A percentile compares a stretch with the other conserved stretches of the same genome.
Conservation (phyloP, 2,888 invertebrate genomes). For the Tachina lurida region DNA sequence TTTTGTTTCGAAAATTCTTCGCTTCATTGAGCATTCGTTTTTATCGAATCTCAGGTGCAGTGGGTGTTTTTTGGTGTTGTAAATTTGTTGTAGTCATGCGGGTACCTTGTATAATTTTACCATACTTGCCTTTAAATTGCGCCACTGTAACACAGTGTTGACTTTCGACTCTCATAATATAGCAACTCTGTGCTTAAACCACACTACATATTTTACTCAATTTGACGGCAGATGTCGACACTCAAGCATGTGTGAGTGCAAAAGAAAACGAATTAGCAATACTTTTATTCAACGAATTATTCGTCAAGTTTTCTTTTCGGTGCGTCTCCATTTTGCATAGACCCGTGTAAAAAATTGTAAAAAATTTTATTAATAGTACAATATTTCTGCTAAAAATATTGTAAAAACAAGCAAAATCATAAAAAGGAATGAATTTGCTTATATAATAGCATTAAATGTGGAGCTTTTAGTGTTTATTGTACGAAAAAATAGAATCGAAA, state of each 20-base stretch:
- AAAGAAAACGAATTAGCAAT: slow-evolving; percentile 56
- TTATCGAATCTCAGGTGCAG: no score
- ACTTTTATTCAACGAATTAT: slow-evolving; percentile 61
- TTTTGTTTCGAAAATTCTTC: no score
- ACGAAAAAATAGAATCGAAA: slow-evolving; percentile 39
- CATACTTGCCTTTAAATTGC: neutral
- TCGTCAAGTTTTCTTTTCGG: slow-evolving; percentile 73
- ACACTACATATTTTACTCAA: neutral
- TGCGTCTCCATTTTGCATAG: slow-evolving; percentile 78
- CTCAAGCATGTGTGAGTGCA: slow-evolving; percentile 1
- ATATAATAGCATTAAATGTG: slow-evolving; percentile 57
- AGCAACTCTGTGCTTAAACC: slow-evolving; percentile 3
- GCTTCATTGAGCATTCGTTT: no score
- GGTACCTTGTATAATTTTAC: no score
- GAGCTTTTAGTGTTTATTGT: slow-evolving; percentile 47
- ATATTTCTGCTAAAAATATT: slow-evolving; percentile 63
- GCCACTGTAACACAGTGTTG: slow-evolving; percentile 8
- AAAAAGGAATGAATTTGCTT: slow-evolving; percentile 53
- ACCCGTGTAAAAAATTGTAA: slow-evolving; percentile 74
- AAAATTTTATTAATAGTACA: slow-evolving; percentile 59
- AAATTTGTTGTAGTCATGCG: no score
- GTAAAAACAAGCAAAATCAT: slow-evolving; percentile 30
- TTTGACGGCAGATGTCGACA: slow-evolving; percentile 24
- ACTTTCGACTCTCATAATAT: neutral
- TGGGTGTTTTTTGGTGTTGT: no score